Percentiles rank a stretch among this genome's conserved stretches.
Evolutionary conservation across 1,140 invertebrate genomes (phyloP).

Genomic region (Scaptomyza pallida): DNA sequence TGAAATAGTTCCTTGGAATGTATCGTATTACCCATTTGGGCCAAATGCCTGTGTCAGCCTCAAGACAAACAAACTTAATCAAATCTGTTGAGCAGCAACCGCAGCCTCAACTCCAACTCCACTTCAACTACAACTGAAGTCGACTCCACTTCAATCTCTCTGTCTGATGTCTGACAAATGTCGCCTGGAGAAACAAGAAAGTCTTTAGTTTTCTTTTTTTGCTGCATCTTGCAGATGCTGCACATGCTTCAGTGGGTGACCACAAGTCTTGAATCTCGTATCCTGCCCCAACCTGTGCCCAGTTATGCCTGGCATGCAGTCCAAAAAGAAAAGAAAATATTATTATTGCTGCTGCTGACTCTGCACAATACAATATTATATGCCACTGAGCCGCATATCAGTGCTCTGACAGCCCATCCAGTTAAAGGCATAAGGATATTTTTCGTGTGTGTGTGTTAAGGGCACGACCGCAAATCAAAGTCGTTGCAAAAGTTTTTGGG

Average conservation of each 20-base stretch:
- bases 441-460: background rate
- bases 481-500: conserved; percentile 72
- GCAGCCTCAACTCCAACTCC: conserved; percentile 45
- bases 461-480: conserved; percentile 74
- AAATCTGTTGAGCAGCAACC: conserved; percentile 67
- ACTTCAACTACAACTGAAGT: conserved; percentile 2
- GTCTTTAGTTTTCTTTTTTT: conserved; percentile 3
- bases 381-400: conserved; percentile 66
- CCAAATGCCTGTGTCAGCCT: conserved; percentile 20
- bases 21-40: conserved; percentile 30
- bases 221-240: conserved; percentile 36
- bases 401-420: conserved; percentile 58
- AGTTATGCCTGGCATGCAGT: conserved; percentile 54
- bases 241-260: conserved; percentile 53
- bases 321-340: conserved; percentile 67
- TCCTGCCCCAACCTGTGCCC: conserved; percentile 26
- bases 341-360: conserved; percentile 67
- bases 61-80: conserved; percentile 60
- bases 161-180: conserved; percentile 59
- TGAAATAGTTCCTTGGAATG: conserved; percentile 1
- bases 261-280: conserved; percentile 38
- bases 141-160: conserved; percentile 5
- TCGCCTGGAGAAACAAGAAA: conserved; percentile 51
- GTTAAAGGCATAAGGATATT: conserved; percentile 32
- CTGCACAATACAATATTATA: conserved; percentile 53